Conservation (phyloP, 1,140 invertebrate genomes). For the Copidosoma floridanum region DNA sequence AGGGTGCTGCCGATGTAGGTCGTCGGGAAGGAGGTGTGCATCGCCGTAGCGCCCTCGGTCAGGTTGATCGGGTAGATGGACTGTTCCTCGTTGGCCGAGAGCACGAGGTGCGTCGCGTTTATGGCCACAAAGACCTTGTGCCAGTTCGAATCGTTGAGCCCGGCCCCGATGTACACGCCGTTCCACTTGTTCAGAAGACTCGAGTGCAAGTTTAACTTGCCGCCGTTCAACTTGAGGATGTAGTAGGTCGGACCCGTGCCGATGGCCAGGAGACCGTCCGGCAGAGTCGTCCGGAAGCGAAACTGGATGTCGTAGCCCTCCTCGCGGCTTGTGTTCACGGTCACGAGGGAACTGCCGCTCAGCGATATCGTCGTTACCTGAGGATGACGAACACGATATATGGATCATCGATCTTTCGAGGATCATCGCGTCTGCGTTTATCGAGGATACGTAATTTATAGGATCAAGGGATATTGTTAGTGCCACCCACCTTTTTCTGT, state of each 20-base stretch:
- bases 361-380: constrained; percentile 84
- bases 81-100: constrained; percentile 84
- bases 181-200: constrained; percentile 85
- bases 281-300: constrained; percentile 85
- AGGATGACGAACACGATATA: too few relatives aligned
- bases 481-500: constrained; percentile 34
- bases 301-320: constrained; percentile 87
- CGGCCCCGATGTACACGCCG: constrained; percentile 80
- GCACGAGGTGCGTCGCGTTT: constrained; percentile 79
- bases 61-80: constrained; percentile 81
- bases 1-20: constrained; percentile 78
- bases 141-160: constrained; percentile 83
- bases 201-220: constrained; percentile 80
- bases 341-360: constrained; percentile 71
- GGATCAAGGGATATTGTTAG: not conserved
- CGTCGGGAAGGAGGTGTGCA: constrained; percentile 75
- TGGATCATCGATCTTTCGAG: not conserved
- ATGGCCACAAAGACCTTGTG: constrained; percentile 85
- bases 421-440: not conserved
- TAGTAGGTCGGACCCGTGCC: constrained; percentile 80
- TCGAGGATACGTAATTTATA: not conserved
- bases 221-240: constrained; percentile 76
- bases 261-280: constrained; percentile 81
- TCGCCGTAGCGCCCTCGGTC: constrained; percentile 70
- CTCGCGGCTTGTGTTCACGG: constrained; percentile 75